A percentile compares a stretch with the other conserved stretches of the same genome.
Conservation (phyloP, 2,888 invertebrate species). For the Lucinisca nassula region DNA sequence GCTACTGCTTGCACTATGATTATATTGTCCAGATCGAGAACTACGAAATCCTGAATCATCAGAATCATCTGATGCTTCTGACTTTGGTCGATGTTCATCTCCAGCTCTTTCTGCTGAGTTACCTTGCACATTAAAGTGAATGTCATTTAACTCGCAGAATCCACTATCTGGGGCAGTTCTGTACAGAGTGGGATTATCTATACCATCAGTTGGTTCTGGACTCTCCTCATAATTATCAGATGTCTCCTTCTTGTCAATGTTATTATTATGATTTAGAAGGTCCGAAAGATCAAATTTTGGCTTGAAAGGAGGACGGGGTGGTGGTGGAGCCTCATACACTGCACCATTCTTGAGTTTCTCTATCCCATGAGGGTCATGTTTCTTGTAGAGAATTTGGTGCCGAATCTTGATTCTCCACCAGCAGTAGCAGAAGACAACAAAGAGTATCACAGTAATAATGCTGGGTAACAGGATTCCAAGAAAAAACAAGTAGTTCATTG, state of each 20-base stretch:
- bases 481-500: conserved; percentile 83
- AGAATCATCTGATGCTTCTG: conserved; percentile 84
- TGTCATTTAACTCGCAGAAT: conserved; percentile 77
- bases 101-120: conserved; percentile 8
- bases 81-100: conserved; percentile 79
- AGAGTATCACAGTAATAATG: conserved; percentile 82
- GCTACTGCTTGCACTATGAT: conserved; percentile 77
- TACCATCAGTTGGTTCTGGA: conserved; percentile 65
- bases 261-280: conserved; percentile 50
- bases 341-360: conserved; percentile 63
- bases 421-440: conserved; percentile 84
- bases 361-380: conserved; percentile 81
- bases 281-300: conserved; percentile 35
- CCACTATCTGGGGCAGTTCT: conserved; percentile 79
- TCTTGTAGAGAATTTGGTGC: conserved; percentile 79
- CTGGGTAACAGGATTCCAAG: conserved; percentile 86
- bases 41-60: conserved; percentile 85
- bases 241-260: conserved; percentile 52
- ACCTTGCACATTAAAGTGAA: conserved; percentile 68
- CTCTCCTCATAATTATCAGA: conserved; percentile 67
- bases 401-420: conserved; percentile 81
- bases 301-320: conserved; percentile 71
- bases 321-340: conserved; percentile 73
- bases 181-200: conserved; percentile 70
- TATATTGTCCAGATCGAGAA: conserved; percentile 80